A percentile compares a stretch with the other conserved stretches of the same genome.
Conservation (phyloP, 2,888 invertebrate species). For the Stenichneumon culpator region DNA sequence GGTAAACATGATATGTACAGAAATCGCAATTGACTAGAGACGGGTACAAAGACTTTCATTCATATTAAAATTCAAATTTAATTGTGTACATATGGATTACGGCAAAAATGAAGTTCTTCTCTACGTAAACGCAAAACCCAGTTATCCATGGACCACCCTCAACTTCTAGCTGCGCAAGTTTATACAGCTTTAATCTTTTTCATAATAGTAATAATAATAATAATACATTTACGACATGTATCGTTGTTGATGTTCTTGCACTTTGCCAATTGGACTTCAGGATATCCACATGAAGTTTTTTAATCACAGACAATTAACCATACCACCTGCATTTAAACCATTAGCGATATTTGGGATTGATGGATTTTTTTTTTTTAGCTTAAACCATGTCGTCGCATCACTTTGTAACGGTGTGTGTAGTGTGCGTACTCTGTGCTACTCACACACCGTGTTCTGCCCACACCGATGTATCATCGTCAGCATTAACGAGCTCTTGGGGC, state of each 20-base stretch:
- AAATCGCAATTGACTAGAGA: too few species aligned
- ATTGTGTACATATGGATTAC: too few species aligned
- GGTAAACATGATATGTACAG: too few species aligned
- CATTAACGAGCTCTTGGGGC: conserved; percentile 28
- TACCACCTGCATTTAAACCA: not conserved
- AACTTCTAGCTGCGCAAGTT: too few species aligned
- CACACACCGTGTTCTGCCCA: conserved; percentile 92
- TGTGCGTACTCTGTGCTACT: conserved; percentile 92
- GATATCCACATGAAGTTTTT: not conserved
- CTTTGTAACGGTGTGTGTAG: conserved; percentile 93
- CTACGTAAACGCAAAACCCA: too few species aligned
- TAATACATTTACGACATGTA: not conserved
- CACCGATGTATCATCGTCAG: conserved; percentile 83
- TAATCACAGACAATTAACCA: not conserved
- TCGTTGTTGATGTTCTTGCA: not conserved
- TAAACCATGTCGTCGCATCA: conserved; percentile 86
- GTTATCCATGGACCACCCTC: too few species aligned
- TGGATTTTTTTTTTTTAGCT: not conserved
- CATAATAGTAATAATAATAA: too few species aligned
- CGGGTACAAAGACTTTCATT: too few species aligned
- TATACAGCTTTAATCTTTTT: not conserved
- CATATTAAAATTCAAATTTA: too few species aligned
- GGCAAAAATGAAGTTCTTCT: too few species aligned
- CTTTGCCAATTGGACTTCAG: not conserved
- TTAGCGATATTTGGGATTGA: not conserved